These are phyloP conservation scores for Azorinus chamasolen DNA, from an alignment of 2,888 invertebrate genomes.

Conservation along the genomic window DNA sequence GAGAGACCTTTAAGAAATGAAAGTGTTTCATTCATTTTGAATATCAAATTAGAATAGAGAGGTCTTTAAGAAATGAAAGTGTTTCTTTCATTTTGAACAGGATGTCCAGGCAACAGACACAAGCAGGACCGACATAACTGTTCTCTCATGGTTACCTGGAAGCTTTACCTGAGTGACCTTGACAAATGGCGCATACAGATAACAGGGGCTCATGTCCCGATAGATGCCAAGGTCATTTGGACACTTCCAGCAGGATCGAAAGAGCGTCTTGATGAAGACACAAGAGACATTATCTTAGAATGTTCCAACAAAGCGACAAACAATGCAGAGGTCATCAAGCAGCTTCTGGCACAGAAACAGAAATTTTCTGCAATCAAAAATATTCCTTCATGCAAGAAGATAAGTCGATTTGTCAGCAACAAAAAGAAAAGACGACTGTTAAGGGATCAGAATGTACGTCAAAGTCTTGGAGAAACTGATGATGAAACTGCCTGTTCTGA, in stretches of 20 bases:
- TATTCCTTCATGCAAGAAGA: slow-evolving; percentile 62
- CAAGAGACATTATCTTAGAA: slow-evolving; percentile 71
- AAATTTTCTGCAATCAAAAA: slow-evolving; percentile 12
- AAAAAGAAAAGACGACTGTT: slow-evolving; percentile 67
- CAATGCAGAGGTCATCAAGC: slow-evolving; percentile 61
- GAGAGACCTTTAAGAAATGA: too few species aligned
- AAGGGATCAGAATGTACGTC: slow-evolving; percentile 26
- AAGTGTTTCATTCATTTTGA: neutral
- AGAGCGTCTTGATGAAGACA: slow-evolving; percentile 73
- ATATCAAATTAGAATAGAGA: too few species aligned
- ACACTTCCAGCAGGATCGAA: slow-evolving; percentile 61
- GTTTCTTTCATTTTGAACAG: slow-evolving; percentile 49
- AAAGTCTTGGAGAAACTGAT: slow-evolving; percentile 2
- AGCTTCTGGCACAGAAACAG: slow-evolving; percentile 54
- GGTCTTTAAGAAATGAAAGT: too few species aligned
- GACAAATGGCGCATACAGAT: slow-evolving; percentile 80
- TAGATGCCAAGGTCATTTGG: slow-evolving; percentile 69
- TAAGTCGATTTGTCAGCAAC: slow-evolving; percentile 71
- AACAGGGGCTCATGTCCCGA: slow-evolving; percentile 78
- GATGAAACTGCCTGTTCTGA: too few species aligned
- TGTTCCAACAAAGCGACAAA: slow-evolving; percentile 48
- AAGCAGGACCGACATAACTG: slow-evolving; percentile 84
- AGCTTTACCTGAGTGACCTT: slow-evolving; percentile 80
- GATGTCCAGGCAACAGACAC: slow-evolving; percentile 78
- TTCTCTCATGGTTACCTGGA: slow-evolving; percentile 78